Conservation (phyloP, 2,113 vertebrate genomes). For the Penelope pileata region DNA sequence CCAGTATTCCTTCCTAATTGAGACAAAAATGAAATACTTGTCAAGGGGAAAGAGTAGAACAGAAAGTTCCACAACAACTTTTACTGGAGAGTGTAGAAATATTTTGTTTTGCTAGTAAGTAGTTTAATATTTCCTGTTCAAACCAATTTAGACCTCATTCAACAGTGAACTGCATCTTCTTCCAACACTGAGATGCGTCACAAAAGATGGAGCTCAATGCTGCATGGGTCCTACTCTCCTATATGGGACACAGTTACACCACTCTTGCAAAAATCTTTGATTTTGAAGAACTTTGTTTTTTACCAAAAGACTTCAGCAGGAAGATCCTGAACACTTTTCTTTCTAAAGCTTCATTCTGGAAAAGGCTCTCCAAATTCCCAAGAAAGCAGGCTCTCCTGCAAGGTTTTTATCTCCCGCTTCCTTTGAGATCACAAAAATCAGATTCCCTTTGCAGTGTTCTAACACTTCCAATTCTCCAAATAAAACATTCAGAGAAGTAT, state of each 20-base stretch:
- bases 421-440: neutral
- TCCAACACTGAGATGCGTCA: neutral
- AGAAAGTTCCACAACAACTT: neutral
- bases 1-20: neutral
- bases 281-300: neutral
- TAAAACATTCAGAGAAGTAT: neutral
- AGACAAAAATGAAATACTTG: neutral
- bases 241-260: neutral
- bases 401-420: neutral
- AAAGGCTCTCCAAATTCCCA: neutral
- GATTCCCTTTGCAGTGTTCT: neutral
- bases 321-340: neutral
- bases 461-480: neutral
- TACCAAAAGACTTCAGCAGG: neutral
- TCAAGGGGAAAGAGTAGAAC: neutral
- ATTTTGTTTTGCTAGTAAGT: neutral
- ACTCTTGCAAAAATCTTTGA: neutral
- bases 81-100: neutral
- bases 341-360: neutral
- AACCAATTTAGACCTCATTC: neutral
- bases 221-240: accelerated
- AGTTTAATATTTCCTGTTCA: neutral
- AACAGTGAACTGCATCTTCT: neutral
- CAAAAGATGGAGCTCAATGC: neutral
- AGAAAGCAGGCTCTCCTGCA: neutral